Evolutionary conservation across 1,140 invertebrate genomes (phyloP), one percentile per base, ranked within the genome.

Genomic region (Drosophila eugracilis): DNA sequence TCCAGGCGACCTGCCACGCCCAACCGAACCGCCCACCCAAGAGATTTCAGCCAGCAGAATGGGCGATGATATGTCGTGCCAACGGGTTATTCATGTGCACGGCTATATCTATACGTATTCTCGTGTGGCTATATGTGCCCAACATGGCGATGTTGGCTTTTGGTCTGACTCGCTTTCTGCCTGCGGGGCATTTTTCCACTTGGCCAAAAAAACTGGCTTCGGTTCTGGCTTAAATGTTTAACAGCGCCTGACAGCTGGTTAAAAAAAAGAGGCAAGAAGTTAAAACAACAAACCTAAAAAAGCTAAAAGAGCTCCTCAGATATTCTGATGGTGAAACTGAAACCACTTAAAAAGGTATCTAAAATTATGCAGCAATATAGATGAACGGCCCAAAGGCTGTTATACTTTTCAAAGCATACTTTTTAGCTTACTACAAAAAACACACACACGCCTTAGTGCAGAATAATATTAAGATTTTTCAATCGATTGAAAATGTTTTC

Each of bases 1-100:
- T 83, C 53, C 69, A 83, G 78, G 78, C 78, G 37, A 12, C 48
- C 34, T 55, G 47, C 60, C 45, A 44, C 52, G 24, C 37, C 36
- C 36, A 41, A 28, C 7, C 24, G 6, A 5, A n/a, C 3, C 9
- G 3, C 36, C 26, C 44, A 45, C 44, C 26, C 36, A 1, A 32
- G 15, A 66, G 59, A 52, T 26, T 24, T 65, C 22, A 28, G 30
- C 54, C 41, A 28, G 53, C 34, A 26, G 59, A 66, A 22, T 52
- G 45, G 60, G 36, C 45, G 45, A 66, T 42, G 63, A 67, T 67
- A 66, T 52, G 63, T 67, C 63, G 60, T 42, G 37, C 60, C 63
- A 67, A 67, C 45, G 63, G 47, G 63, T 67, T 67, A 53, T 53
- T 67, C 63, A 67, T 66, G 63, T 66, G 63, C 22, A 26, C 17